Conservation (phyloP, 2,113 vertebrate species). For the Hipposideros armiger region DNA sequence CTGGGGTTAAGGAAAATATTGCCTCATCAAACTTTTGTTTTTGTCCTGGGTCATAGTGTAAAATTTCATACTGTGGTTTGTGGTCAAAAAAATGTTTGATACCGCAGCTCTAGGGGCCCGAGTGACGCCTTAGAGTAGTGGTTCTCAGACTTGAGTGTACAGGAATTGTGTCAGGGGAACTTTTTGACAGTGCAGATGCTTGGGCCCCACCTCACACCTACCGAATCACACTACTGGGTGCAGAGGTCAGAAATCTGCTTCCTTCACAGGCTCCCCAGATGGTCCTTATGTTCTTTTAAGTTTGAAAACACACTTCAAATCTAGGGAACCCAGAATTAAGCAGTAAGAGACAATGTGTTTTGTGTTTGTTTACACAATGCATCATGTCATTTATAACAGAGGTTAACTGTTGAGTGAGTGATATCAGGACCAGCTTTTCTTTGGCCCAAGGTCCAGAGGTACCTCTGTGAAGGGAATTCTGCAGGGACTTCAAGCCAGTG, state of each 20-base stretch:
- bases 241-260: background rate
- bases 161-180: background rate
- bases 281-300: conserved; percentile 15
- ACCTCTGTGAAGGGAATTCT: background rate
- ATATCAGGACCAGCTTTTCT: background rate
- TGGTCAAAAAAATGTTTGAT: background rate
- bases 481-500: background rate
- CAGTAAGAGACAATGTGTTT: background rate
- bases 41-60: background rate
- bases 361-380: background rate
- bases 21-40: background rate
- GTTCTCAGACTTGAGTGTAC: background rate
- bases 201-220: background rate
- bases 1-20: background rate
- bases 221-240: background rate
- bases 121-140: background rate
- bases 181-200: background rate
- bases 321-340: background rate
- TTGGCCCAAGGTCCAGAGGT: background rate
- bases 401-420: background rate
- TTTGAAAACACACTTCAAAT: background rate
- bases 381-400: background rate
- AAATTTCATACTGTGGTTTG: conserved; percentile 48
- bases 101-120: background rate
- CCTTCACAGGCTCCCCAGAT: background rate